Base-by-base conservation (phyloP, 2,113 vertebrate genomes). In the Mustelus asterias region DNA sequence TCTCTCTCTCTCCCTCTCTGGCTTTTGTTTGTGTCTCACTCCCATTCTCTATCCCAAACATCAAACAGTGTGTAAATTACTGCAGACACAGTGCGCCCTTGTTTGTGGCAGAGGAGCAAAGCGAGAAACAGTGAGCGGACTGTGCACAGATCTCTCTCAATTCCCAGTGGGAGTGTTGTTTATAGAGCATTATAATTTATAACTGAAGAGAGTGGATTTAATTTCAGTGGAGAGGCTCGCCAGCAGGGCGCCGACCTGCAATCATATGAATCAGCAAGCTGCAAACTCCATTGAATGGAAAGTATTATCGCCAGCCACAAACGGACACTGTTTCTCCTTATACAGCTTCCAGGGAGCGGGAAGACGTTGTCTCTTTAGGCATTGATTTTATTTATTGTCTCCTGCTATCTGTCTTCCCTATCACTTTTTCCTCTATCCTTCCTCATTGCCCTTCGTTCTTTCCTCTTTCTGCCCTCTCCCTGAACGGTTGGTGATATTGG, bases 141-240 rank as follows among this genome's bases (percentile, higher is more conserved):
- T 97, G 94, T 97, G 96, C 97, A 97, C 96, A 97, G 96, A 96
- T 94, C 97, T 97, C 96, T 97, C 97, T 97, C 96, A 86, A 96
- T 98, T 98, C 98, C 98, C 98, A 97, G 98, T 98, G 98, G 98
- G 98, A 98, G 98, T 99, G 99, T 98, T 99, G 99, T 99, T 99
- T 99, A 99, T 99, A 98, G 98, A 99, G 98, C 98, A 99, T 99
- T 99, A 98, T 99, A 99, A 99, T 99, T 99, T 99, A 99, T 99
- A 99, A 99, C 98, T 98, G 98, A 99, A 98, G 98, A 99, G 98
- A 99, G 98, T 99, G 98, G 98, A 99, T 99, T 99, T 99, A 98
- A 99, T 99, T 99, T 99, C 98, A 99, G 98, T 97, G 98, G 98
- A 98, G 98, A 98, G 98, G 98, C 98, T 99, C 98, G 98, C 98